Percentiles rank a stretch among this genome's conserved stretches.
Evolutionary conservation across 37 sponge, comb jelly and placozoan species (phyloP).

Genomic region (Theonella swinhoei): DNA sequence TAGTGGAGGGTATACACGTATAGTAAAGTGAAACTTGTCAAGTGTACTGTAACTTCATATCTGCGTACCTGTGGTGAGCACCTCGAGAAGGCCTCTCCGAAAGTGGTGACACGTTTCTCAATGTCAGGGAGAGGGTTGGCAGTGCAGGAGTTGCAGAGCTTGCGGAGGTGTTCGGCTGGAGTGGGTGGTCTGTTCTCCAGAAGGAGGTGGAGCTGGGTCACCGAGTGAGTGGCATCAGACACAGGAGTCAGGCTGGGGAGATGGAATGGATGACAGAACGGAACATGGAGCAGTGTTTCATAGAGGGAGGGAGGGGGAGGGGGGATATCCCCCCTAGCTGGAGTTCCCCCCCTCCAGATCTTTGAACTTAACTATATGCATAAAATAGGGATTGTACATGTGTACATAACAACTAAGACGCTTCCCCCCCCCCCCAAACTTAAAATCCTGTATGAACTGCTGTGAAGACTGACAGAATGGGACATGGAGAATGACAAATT

Average conservation of each 20-base stretch:
- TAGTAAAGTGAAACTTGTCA: too few species aligned
- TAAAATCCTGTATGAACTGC: too few species aligned
- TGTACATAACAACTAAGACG: too few species aligned
- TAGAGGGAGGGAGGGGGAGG: background rate
- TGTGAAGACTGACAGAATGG: too few species aligned
- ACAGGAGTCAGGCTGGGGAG: slow-evolving; percentile 69
- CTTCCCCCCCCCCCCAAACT: too few species aligned
- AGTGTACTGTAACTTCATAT: too few species aligned
- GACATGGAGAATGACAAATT: too few species aligned
- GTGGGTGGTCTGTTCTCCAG: slow-evolving; percentile 39
- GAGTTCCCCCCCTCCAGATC: background rate
- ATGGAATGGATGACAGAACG: background rate
- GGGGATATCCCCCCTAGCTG: background rate
- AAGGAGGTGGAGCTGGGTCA: slow-evolving; percentile 64
- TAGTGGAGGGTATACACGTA: too few species aligned
- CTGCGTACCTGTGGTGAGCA: slow-evolving; percentile 28
- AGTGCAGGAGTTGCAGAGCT: slow-evolving; percentile 49
- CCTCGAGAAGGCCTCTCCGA: slow-evolving; percentile 40
- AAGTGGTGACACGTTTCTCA: background rate
- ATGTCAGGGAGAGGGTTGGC: slow-evolving; percentile 55
- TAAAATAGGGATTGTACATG: too few species aligned
- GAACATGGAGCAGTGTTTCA: background rate
- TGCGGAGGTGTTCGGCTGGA: slow-evolving; percentile 47
- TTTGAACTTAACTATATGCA: too few species aligned
- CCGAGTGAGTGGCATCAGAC: slow-evolving; percentile 82